Evolutionary conservation across 2,113 vertebrate genomes (phyloP).

Genomic region (Polypterus bichir): DNA sequence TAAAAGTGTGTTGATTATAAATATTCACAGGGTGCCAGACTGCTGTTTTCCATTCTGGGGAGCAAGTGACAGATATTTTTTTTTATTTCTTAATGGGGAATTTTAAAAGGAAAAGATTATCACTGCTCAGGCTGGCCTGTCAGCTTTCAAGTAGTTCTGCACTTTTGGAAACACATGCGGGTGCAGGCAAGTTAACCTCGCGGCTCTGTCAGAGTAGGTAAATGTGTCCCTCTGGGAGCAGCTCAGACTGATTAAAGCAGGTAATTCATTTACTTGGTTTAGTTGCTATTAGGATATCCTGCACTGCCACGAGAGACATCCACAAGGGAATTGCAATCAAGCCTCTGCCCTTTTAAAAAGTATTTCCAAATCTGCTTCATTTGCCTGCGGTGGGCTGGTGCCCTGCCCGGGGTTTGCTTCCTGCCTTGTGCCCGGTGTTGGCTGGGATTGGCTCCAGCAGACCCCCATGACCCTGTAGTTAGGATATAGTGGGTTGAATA

Average conservation of each 20-base stretch:
- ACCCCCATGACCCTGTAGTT: neutral
- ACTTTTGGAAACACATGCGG: neutral
- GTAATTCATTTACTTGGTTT: slow-evolving; percentile 2
- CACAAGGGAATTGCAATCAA: neutral
- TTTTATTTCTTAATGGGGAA: neutral
- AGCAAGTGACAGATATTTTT: slow-evolving; percentile 8
- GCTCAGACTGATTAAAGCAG: slow-evolving; percentile 1
- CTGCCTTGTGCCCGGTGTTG: neutral
- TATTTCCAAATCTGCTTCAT: neutral
- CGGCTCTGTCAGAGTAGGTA: slow-evolving; percentile 1
- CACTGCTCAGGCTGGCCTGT: slow-evolving; percentile 4
- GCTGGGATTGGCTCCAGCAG: neutral
- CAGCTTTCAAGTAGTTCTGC: neutral
- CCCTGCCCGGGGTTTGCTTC: neutral
- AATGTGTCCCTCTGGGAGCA: neutral
- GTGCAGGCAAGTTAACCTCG: neutral
- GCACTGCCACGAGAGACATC: neutral
- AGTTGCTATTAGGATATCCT: neutral
- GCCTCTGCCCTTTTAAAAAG: neutral
- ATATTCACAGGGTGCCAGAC: slow-evolving; percentile 21
- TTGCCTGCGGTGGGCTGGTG: neutral
- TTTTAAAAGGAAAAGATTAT: slow-evolving; percentile 9
- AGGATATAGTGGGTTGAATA: too few relatives aligned
- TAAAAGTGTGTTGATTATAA: slow-evolving; percentile 21
- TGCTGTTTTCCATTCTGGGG: slow-evolving; percentile 6